A percentile compares a stretch with the other conserved stretches of the same genome.
phyloP scores from a whole-genome alignment of 2,113 vertebrate genomes.

The Mormoops blainvillei region DNA sequence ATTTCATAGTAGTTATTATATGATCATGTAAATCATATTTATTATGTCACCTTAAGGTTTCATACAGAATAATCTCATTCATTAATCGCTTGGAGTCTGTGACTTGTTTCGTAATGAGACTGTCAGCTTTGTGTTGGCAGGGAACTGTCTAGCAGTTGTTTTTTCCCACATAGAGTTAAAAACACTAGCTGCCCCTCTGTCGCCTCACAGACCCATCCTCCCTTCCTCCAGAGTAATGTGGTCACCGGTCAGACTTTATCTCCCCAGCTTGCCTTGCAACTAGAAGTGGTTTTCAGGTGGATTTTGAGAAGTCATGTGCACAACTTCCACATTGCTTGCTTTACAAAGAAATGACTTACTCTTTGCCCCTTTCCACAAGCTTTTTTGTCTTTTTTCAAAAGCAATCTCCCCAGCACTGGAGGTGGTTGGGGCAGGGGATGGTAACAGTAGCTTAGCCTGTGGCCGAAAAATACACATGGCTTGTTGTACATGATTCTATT shows the following conservation, averaged over 20 bases:
- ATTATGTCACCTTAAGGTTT: not conserved
- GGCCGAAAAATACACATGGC: not conserved
- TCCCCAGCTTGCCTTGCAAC: not conserved
- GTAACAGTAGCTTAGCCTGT: not conserved
- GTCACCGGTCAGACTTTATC: not conserved
- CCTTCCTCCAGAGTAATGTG: not conserved
- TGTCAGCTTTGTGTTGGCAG: not conserved
- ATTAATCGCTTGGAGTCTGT: not conserved
- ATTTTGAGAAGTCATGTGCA: not conserved
- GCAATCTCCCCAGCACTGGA: not conserved
- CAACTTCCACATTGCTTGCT: not conserved
- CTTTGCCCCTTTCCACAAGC: not conserved
- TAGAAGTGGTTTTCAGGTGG: not conserved
- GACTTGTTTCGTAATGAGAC: not conserved
- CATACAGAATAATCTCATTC: not conserved
- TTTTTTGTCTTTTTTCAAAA: not conserved
- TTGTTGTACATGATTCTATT: not conserved
- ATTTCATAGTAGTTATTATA: not conserved
- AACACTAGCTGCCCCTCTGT: not conserved
- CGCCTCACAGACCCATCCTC: too few species aligned
- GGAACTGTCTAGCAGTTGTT: not conserved
- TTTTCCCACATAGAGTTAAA: not conserved
- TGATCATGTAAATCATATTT: not conserved
- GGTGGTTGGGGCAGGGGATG: too few species aligned
- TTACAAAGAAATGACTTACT: not conserved